Conservation (phyloP, 2,797 vertebrate species). For the Decapterus maruadsi region DNA sequence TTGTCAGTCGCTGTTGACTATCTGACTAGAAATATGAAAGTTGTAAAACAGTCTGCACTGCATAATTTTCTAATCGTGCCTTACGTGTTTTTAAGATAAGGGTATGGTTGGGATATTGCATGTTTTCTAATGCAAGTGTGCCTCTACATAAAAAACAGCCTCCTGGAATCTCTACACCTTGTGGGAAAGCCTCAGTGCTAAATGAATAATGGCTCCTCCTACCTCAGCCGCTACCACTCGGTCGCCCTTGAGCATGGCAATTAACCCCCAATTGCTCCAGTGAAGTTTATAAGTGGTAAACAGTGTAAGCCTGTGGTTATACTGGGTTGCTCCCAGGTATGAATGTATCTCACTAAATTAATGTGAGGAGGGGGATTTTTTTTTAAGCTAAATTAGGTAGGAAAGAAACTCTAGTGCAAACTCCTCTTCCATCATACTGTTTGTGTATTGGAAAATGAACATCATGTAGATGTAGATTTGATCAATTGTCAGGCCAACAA, state of each 20-base stretch:
- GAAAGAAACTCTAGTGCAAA: background rate
- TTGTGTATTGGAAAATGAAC: background rate
- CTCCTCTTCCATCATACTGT: background rate
- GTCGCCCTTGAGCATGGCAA: constrained; percentile 31
- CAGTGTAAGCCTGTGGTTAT: constrained; percentile 4
- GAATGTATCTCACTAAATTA: constrained; percentile 1
- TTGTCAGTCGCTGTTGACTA: background rate
- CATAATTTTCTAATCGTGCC: background rate
- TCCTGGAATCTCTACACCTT: constrained; percentile 33
- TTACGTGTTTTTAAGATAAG: background rate
- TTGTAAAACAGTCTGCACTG: background rate
- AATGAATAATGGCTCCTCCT: constrained; percentile 43
- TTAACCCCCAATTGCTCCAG: constrained; percentile 36
- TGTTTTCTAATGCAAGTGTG: constrained; percentile 1
- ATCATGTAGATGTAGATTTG: constrained; percentile 29
- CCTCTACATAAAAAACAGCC: constrained; percentile 12
- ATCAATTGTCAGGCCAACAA: constrained; percentile 44
- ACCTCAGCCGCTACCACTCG: constrained; percentile 14
- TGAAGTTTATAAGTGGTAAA: constrained; percentile 26
- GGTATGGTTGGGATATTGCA: background rate
- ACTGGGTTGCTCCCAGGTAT: constrained; percentile 5
- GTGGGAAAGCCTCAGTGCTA: constrained; percentile 18
- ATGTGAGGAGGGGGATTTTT: background rate
- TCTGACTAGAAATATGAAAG: too few species aligned
- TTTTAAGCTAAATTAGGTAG: background rate